Percentiles rank a stretch among this genome's conserved stretches.
These are phyloP conservation scores for Pangasianodon hypophthalmus DNA, from an alignment of 2,113 vertebrate genomes.

Conservation along the genomic window DNA sequence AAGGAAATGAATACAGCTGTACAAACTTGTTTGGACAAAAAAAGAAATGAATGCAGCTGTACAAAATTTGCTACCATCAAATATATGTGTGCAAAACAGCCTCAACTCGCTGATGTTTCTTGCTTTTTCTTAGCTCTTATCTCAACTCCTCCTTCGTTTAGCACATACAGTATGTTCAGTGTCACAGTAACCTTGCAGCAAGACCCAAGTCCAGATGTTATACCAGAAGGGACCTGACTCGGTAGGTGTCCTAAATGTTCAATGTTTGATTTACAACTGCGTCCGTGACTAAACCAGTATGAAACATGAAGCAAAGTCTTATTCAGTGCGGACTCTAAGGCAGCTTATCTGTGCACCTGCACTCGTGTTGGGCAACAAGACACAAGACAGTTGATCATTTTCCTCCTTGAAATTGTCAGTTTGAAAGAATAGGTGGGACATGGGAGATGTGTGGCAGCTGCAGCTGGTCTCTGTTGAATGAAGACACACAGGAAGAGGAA, in stretches of 20 bases:
- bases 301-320: neutral
- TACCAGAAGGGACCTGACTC: neutral
- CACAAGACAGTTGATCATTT: constrained; percentile 39
- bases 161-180: constrained; percentile 66
- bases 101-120: constrained; percentile 19
- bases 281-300: neutral
- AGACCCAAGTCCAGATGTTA: constrained; percentile 42
- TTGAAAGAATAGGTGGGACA: constrained; percentile 31
- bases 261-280: neutral
- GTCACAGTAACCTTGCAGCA: constrained; percentile 64
- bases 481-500: constrained; percentile 50
- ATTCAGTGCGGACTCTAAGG: neutral
- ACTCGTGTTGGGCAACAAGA: constrained; percentile 37
- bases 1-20: constrained; percentile 8
- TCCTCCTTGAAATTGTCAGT: constrained; percentile 31
- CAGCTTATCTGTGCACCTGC: constrained; percentile 56
- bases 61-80: constrained; percentile 1
- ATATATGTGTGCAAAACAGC: neutral
- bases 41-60: constrained; percentile 1
- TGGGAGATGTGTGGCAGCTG: constrained; percentile 37
- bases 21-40: constrained; percentile 18
- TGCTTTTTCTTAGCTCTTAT: constrained; percentile 54
- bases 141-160: constrained; percentile 60
- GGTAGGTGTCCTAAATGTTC: neutral
- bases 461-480: constrained; percentile 43